Evolutionary conservation across 2,797 vertebrate genomes (phyloP).

Genomic region (Peromyscus attwateri): DNA sequence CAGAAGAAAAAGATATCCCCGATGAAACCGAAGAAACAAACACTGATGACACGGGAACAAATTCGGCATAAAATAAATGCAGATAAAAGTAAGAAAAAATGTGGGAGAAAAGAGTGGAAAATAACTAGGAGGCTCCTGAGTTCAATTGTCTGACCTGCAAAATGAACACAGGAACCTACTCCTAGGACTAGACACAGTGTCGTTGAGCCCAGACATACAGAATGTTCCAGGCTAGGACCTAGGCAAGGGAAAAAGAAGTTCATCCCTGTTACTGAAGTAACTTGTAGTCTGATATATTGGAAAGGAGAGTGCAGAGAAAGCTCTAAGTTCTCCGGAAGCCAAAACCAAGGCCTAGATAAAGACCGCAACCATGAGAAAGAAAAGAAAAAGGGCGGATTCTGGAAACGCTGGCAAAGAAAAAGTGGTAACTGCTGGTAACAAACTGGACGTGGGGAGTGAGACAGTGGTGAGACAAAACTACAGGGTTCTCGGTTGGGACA

Average conservation of each 20-base stretch:
- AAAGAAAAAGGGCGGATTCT: slow-evolving; percentile 70
- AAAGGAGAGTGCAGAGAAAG: slow-evolving; percentile 11
- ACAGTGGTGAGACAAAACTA: slow-evolving; percentile 68
- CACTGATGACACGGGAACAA: not conserved
- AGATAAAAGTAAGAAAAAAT: not conserved
- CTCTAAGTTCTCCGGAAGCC: slow-evolving; percentile 24
- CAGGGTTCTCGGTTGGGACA: slow-evolving; percentile 71
- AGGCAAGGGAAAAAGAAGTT: not conserved
- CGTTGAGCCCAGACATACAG: not conserved
- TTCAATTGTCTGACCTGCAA: not conserved
- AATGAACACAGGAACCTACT: not conserved
- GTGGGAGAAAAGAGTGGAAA: not conserved
- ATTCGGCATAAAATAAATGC: not conserved
- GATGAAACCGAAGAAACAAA: not conserved
- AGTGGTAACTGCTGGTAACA: slow-evolving; percentile 66
- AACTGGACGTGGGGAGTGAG: slow-evolving; percentile 77
- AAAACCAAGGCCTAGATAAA: slow-evolving; percentile 71
- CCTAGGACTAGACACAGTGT: not conserved
- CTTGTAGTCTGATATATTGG: not conserved
- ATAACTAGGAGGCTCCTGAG: not conserved
- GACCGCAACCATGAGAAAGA: slow-evolving; percentile 72
- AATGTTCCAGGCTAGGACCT: not conserved
- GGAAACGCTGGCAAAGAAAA: slow-evolving; percentile 68
- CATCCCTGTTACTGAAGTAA: not conserved
- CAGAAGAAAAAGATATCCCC: not conserved